Conservation (phyloP, 1,140 invertebrate genomes). For the Drosophila pseudoananassae region DNA sequence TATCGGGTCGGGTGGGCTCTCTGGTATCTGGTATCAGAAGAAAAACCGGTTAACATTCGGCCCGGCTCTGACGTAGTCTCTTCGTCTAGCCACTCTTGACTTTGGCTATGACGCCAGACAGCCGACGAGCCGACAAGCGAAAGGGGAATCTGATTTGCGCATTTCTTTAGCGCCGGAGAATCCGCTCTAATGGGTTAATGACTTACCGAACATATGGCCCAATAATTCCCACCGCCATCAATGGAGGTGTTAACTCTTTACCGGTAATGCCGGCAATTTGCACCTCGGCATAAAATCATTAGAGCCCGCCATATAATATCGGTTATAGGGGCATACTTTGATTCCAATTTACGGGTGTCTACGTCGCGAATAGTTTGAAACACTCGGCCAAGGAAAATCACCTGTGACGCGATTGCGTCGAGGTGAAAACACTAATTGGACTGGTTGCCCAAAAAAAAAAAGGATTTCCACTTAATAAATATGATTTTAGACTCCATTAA, state of each 20-base stretch:
- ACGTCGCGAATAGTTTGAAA: slow-evolving; percentile 10
- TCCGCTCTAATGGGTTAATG: slow-evolving; percentile 22
- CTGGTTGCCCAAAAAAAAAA: slow-evolving; percentile 7
- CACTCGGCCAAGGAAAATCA: slow-evolving; percentile 21
- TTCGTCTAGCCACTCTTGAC: slow-evolving; percentile 43
- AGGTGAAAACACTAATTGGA: slow-evolving; percentile 27
- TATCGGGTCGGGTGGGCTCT: slow-evolving; percentile 7
- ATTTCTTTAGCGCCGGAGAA: slow-evolving; percentile 26
- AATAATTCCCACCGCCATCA: slow-evolving; percentile 21
- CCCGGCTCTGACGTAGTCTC: slow-evolving; percentile 36
- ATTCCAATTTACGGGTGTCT: slow-evolving; percentile 5
- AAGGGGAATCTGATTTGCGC: slow-evolving; percentile 14
- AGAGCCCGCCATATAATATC: neutral
- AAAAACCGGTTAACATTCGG: slow-evolving; percentile 25
- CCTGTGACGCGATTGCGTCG: slow-evolving; percentile 1
- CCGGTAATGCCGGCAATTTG: slow-evolving; percentile 7
- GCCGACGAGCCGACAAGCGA: neutral
- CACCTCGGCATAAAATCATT: slow-evolving; percentile 17
- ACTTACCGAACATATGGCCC: neutral
- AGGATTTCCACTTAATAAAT: slow-evolving; percentile 12
- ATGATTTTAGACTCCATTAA: slow-evolving; percentile 23
- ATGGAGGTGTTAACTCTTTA: slow-evolving; percentile 19
- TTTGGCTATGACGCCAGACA: slow-evolving; percentile 26
- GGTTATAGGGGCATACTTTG: slow-evolving; percentile 5
- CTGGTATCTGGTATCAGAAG: slow-evolving; percentile 1